These are phyloP conservation scores for Pandemis corylana DNA, from an alignment of 2,888 invertebrate species.

Conservation along the genomic window DNA sequence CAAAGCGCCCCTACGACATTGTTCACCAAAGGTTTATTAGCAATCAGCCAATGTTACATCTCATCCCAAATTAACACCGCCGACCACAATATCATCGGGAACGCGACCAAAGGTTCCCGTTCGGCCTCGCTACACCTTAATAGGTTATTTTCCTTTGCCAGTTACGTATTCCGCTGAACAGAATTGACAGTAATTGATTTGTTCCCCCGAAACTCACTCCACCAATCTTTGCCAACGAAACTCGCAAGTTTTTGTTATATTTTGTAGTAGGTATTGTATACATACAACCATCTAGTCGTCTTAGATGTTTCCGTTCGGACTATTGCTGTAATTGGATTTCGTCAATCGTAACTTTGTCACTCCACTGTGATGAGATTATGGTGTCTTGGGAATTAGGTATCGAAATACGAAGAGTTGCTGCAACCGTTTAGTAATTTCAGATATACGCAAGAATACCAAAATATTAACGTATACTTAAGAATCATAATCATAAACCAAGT, in stretches of 20 bases:
- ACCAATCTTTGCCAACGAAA: constrained; percentile 50
- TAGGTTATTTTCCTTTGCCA: constrained; percentile 65
- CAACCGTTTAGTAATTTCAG: neutral
- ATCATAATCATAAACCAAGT: constrained; percentile 45
- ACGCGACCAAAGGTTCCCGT: constrained; percentile 57
- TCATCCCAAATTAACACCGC: constrained; percentile 69
- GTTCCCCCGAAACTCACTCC: constrained; percentile 54
- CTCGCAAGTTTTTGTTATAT: constrained; percentile 47
- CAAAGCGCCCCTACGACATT: constrained; percentile 65
- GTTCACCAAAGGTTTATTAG: constrained; percentile 69
- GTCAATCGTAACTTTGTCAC: constrained; percentile 46
- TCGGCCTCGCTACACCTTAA: constrained; percentile 57
- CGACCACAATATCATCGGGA: constrained; percentile 64
- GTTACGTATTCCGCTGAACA: constrained; percentile 39
- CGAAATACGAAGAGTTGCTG: constrained; percentile 22
- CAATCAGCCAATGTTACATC: constrained; percentile 59
- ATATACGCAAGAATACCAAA: constrained; percentile 1
- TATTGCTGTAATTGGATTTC: constrained; percentile 48
- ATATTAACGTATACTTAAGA: constrained; percentile 37
- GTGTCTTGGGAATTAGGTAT: constrained; percentile 23
- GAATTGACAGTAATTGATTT: constrained; percentile 71
- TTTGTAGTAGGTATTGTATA: constrained; percentile 42
- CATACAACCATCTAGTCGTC: constrained; percentile 43
- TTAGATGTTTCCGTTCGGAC: constrained; percentile 42
- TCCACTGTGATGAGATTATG: constrained; percentile 27